Evolutionary conservation across 2,888 invertebrate genomes (phyloP).

Genomic region (Parthenolecanium corni): DNA sequence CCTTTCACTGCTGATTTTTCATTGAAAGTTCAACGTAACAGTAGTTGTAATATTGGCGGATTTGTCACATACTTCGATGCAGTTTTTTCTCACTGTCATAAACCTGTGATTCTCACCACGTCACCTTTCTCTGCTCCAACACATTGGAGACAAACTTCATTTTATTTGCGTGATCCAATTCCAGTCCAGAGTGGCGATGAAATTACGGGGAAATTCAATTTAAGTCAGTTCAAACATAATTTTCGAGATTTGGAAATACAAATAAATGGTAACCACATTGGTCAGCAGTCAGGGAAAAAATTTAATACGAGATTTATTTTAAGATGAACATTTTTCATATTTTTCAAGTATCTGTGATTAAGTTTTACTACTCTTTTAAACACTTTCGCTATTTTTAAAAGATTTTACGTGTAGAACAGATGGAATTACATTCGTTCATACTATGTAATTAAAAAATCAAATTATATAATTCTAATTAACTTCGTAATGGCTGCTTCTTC

Average conservation of each 20-base stretch:
- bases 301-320: background rate
- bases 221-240: constrained; percentile 6
- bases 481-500: too few species aligned
- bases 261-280: background rate
- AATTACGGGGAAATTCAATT: background rate
- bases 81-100: constrained; percentile 57
- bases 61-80: constrained; percentile 64
- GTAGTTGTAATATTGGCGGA: background rate
- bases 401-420: too few species aligned
- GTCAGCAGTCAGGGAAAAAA: background rate
- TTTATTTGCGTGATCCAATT: constrained; percentile 64
- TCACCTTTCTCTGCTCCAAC: constrained; percentile 62
- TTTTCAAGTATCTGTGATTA: too few species aligned
- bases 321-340: background rate
- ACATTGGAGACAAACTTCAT: constrained; percentile 92
- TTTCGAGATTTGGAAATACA: constrained; percentile 5
- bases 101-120: constrained; percentile 60
- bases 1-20: background rate
- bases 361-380: too few species aligned
- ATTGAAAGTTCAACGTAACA: background rate
- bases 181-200: constrained; percentile 51
- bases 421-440: too few species aligned
- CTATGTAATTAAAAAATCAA: too few species aligned
- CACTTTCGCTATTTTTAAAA: too few species aligned
- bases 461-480: too few species aligned